Conservation (phyloP, 2,113 vertebrate species). For the Pan paniscus region DNA sequence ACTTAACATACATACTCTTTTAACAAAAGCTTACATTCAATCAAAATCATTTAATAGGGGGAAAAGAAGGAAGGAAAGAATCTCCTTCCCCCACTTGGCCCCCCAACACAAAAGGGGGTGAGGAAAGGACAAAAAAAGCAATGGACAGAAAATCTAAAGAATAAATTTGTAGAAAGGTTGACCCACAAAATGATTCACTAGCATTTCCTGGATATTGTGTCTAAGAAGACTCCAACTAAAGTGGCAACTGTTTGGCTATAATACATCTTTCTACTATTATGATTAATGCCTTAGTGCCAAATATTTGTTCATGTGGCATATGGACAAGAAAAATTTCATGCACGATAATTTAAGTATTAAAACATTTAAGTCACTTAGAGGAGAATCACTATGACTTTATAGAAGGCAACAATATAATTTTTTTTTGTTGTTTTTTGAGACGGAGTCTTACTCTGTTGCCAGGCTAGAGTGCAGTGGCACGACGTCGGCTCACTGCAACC, state of each 20-base stretch:
- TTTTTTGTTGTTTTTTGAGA: too few relatives aligned
- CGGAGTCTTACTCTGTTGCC: too few relatives aligned
- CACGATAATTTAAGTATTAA: constrained; percentile 32
- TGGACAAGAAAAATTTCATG: constrained; percentile 13
- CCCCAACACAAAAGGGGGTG: not conserved
- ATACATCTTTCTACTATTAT: constrained; percentile 34
- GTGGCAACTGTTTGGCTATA: constrained; percentile 50
- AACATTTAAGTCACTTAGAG: not conserved
- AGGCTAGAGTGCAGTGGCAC: too few relatives aligned
- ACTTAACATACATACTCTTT: constrained; percentile 24
- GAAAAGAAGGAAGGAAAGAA: not conserved
- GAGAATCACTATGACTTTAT: not conserved
- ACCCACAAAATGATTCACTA: constrained; percentile 42
- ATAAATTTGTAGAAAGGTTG: constrained; percentile 22
- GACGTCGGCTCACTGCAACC: too few relatives aligned
- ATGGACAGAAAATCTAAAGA: constrained; percentile 50
- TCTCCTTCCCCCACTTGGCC: too few relatives aligned
- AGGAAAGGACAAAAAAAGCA: not conserved
- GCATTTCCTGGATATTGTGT: constrained; percentile 51
- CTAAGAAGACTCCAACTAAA: constrained; percentile 40
- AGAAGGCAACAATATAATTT: not conserved
- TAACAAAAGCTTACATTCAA: constrained; percentile 36
- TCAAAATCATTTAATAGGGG: constrained; percentile 9
- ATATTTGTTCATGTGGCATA: constrained; percentile 43
- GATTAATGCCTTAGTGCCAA: constrained; percentile 45